Evolutionary conservation across 2,888 invertebrate genomes (phyloP).

Genomic region (Malthinus seriepunctatus): DNA sequence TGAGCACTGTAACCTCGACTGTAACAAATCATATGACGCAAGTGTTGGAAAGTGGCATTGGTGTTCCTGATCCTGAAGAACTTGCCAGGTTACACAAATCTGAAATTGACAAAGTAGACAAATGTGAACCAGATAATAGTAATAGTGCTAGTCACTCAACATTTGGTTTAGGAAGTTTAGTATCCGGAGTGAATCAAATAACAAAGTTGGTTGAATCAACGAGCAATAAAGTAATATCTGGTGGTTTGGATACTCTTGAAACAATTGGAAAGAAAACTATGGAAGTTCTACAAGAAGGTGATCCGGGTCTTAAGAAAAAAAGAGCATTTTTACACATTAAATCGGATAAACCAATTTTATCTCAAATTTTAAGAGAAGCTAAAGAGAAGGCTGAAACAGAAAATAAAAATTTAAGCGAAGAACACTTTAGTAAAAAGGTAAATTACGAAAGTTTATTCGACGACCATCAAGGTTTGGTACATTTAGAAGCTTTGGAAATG

Average conservation of each 20-base stretch:
- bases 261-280: slow-evolving; percentile 94
- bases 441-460: slow-evolving; percentile 84
- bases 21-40: slow-evolving; percentile 80
- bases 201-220: slow-evolving; percentile 73
- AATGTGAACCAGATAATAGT: background rate
- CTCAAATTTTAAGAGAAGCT: slow-evolving; percentile 73
- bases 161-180: slow-evolving; percentile 65
- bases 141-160: slow-evolving; percentile 33
- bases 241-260: slow-evolving; percentile 86
- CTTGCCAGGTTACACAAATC: slow-evolving; percentile 60
- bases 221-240: slow-evolving; percentile 65
- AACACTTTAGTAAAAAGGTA: slow-evolving; percentile 59
- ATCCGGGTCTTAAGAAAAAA: slow-evolving; percentile 84
- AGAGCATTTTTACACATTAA: slow-evolving; percentile 68
- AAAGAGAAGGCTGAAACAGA: slow-evolving; percentile 67
- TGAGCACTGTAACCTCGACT: slow-evolving; percentile 71
- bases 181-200: slow-evolving; percentile 66
- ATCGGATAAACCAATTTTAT: slow-evolving; percentile 67
- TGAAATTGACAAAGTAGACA: slow-evolving; percentile 18
- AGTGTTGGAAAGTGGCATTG: slow-evolving; percentile 79
- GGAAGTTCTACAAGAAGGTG: slow-evolving; percentile 90
- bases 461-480: slow-evolving; percentile 85
- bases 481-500: slow-evolving; percentile 90
- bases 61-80: slow-evolving; percentile 82
- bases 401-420: slow-evolving; percentile 56